These are phyloP conservation scores for Paradisaea rubra DNA, from an alignment of 2,113 vertebrate genomes.

Conservation along the genomic window DNA sequence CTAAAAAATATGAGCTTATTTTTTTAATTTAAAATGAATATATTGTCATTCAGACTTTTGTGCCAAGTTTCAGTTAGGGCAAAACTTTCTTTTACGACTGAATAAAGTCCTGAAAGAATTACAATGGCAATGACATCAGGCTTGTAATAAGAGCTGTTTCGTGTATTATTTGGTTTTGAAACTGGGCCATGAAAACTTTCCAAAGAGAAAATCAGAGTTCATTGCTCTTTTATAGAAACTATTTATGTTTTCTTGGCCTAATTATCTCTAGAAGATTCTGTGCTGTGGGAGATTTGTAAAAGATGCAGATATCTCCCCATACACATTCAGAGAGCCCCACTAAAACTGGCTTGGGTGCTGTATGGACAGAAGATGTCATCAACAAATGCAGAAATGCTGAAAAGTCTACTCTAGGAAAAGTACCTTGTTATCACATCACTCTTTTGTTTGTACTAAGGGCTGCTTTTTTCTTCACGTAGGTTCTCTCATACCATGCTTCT, in stretches of 20 bases:
- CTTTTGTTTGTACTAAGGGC: background rate
- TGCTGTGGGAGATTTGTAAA: background rate
- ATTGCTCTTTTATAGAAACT: constrained; percentile 26
- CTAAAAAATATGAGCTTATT: background rate
- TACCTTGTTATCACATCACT: background rate
- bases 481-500: constrained; percentile 93
- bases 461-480: constrained; percentile 62
- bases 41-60: background rate
- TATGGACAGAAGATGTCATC: background rate
- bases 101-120: background rate
- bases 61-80: background rate
- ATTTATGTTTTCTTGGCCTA: background rate
- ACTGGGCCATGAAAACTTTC: background rate
- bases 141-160: background rate
- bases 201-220: background rate
- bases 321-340: background rate
- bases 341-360: background rate
- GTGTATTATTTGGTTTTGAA: constrained; percentile 34
- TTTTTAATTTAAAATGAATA: background rate
- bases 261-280: background rate
- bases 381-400: background rate
- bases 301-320: background rate
- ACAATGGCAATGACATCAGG: background rate
- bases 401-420: background rate
- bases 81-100: constrained; percentile 16